phyloP scores from a whole-genome alignment of 2,888 invertebrate genomes.

The Pandemis heparana region DNA sequence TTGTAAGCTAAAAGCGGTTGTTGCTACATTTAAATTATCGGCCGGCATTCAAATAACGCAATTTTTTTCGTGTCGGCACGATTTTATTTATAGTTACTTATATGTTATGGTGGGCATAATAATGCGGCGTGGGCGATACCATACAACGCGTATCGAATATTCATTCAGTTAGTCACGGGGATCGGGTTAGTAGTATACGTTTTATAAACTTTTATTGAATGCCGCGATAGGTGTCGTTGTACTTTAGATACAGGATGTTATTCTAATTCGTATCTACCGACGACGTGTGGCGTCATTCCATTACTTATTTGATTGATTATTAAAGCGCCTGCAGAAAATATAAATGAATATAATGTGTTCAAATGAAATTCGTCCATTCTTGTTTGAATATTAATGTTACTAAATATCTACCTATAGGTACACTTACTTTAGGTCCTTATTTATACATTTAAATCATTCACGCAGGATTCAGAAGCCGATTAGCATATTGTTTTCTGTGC shows the following conservation, averaged over 20 bases:
- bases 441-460: no score
- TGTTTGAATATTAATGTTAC: not conserved
- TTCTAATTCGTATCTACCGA: constrained; percentile 3
- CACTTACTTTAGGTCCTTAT: not conserved
- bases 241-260: constrained; percentile 30
- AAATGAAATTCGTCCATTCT: no score
- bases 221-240: constrained; percentile 44
- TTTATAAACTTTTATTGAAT: constrained; percentile 57
- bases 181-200: constrained; percentile 58
- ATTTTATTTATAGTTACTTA: constrained; percentile 81
- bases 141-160: constrained; percentile 61
- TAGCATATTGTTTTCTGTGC: no score
- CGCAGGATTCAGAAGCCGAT: no score
- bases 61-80: constrained; percentile 85
- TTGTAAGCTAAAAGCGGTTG: constrained; percentile 86
- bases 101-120: constrained; percentile 76
- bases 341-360: no score
- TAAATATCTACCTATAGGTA: not conserved
- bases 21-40: constrained; percentile 86
- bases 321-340: not conserved
- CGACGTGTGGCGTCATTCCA: not conserved
- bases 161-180: constrained; percentile 69
- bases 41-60: constrained; percentile 85
- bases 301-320: constrained; percentile 26
- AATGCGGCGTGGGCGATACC: constrained; percentile 56